Evolutionary conservation across 1,140 invertebrate genomes (phyloP).

Genomic region (Zaprionus capensis): DNA sequence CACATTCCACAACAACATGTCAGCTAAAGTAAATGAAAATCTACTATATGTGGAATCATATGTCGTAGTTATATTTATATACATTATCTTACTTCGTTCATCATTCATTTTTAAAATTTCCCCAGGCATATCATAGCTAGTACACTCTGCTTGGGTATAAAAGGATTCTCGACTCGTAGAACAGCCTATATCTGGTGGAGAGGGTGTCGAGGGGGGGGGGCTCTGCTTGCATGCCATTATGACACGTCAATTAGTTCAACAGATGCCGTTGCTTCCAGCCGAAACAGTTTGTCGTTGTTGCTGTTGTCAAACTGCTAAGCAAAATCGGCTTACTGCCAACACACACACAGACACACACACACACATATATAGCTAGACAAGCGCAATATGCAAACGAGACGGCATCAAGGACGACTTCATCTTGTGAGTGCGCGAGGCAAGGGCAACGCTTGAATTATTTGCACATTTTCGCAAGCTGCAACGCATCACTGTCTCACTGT

Average conservation of each 20-base stretch:
- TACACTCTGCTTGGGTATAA: background rate
- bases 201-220: background rate
- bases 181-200: no score
- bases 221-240: background rate
- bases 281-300: constrained; percentile 15
- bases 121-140: background rate
- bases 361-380: constrained; percentile 5
- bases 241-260: constrained; percentile 37
- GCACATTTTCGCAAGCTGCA: constrained; percentile 70
- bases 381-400: constrained; percentile 16
- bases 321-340: constrained; percentile 40
- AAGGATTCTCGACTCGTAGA: no score
- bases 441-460: constrained; percentile 65
- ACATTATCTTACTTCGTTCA: background rate
- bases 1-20: background rate
- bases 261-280: constrained; percentile 2
- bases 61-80: background rate
- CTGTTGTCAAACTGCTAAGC: constrained; percentile 12
- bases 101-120: background rate
- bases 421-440: constrained; percentile 14
- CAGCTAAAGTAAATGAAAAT: background rate
- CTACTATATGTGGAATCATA: no score
- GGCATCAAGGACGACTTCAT: constrained; percentile 30
- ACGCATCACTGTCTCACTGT: constrained; percentile 60
- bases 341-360: constrained; percentile 3